These are phyloP conservation scores for Trypoxylon attenuatum DNA, from an alignment of 2,888 invertebrate genomes.

Conservation along the genomic window DNA sequence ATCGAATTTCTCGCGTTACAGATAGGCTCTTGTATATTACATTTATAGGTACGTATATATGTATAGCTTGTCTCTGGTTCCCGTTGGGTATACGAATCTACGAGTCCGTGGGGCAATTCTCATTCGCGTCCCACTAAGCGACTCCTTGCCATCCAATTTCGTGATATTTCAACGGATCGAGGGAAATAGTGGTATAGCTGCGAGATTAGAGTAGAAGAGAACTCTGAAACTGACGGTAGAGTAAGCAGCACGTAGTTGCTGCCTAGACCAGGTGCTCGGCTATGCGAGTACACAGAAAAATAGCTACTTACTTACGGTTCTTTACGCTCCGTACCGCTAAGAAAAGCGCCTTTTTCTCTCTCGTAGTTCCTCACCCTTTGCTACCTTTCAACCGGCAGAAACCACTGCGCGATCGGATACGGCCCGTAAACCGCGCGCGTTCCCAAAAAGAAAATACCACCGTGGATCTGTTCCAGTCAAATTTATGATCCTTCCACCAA, in stretches of 20 bases:
- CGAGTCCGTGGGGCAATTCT: neutral
- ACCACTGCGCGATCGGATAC: conserved; percentile 21
- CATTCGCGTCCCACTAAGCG: neutral
- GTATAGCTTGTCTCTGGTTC: no score
- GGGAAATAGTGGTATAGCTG: neutral
- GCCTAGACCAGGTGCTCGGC: no score
- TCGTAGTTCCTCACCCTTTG: neutral
- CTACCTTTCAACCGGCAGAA: conserved; percentile 8
- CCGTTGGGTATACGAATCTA: neutral
- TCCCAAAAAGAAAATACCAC: conserved; percentile 22
- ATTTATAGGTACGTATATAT: no score
- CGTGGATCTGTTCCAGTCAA: conserved; percentile 18
- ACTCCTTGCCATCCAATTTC: conserved; percentile 27
- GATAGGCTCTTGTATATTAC: no score
- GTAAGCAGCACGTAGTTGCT: neutral
- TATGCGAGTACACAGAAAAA: neutral
- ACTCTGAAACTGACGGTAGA: neutral
- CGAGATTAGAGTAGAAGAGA: neutral
- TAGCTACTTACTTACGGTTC: conserved; percentile 14
- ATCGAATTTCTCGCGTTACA: no score
- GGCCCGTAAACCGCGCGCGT: conserved; percentile 15
- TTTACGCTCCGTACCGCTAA: neutral
- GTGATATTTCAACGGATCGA: conserved; percentile 39
- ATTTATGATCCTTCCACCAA: conserved; percentile 30
- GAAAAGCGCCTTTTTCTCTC: conserved; percentile 16